Percentiles rank a stretch among this genome's conserved stretches.
phyloP scores from a whole-genome alignment of 2,888 invertebrate species.

The Agonopterix alstromeriana region DNA sequence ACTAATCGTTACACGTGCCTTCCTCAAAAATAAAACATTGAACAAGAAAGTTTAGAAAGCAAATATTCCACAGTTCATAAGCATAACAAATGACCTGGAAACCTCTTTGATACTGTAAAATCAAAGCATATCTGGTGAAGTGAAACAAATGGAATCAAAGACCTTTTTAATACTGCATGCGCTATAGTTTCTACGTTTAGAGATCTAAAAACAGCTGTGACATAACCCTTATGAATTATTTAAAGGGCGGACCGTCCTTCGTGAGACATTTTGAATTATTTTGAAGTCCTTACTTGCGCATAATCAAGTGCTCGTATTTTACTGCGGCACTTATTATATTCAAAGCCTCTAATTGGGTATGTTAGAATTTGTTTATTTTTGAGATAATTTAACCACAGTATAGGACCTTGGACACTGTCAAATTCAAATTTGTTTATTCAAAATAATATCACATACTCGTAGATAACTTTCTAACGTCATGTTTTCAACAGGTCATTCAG shows the following conservation, averaged over 20 bases:
- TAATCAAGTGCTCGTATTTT: conserved; percentile 48
- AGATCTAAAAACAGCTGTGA: conserved; percentile 39
- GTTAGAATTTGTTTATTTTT: conserved; percentile 16
- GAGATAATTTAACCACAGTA: too few species aligned
- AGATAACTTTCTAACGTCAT: too few species aligned
- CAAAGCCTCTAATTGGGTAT: conserved; percentile 24
- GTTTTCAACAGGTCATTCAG: too few species aligned
- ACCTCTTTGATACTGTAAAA: conserved; percentile 36
- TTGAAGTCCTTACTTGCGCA: conserved; percentile 51
- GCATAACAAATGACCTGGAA: conserved; percentile 5
- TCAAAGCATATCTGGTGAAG: conserved; percentile 21
- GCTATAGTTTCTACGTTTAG: conserved; percentile 19
- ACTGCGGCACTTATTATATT: conserved; percentile 34
- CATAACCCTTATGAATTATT: conserved; percentile 63
- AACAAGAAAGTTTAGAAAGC: neutral
- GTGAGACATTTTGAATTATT: conserved; percentile 62
- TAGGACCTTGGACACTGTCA: too few species aligned
- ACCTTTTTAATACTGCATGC: conserved; percentile 26
- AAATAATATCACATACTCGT: too few species aligned
- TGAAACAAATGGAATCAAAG: conserved; percentile 48
- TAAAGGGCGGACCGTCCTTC: conserved; percentile 44
- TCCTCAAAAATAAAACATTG: conserved; percentile 2
- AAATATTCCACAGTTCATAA: neutral
- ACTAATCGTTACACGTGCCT: neutral
- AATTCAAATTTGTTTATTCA: too few species aligned